Evolutionary conservation across 2,113 vertebrate genomes (phyloP).

Genomic region (Stegostoma tigrinum): DNA sequence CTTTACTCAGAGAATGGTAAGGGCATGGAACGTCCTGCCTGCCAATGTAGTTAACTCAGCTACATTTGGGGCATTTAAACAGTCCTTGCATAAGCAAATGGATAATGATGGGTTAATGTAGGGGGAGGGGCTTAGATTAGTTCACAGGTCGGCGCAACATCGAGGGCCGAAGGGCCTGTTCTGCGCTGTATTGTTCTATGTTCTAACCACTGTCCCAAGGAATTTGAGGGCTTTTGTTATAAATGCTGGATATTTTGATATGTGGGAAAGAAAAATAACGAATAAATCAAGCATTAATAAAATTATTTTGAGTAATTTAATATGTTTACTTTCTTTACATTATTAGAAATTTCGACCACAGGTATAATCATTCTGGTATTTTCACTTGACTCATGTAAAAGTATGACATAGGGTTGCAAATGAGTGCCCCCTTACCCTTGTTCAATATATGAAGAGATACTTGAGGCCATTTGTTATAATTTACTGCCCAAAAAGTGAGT

Average conservation of each 20-base stretch:
- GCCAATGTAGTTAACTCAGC: too few relatives aligned
- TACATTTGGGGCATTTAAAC: too few relatives aligned
- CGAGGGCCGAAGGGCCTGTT: too few relatives aligned
- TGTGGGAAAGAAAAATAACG: neutral
- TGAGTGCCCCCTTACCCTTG: neutral
- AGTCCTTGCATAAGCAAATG: too few relatives aligned
- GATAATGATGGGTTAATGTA: too few relatives aligned
- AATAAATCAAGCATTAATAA: neutral
- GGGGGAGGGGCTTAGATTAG: too few relatives aligned
- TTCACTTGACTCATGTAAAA: neutral
- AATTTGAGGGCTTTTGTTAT: neutral
- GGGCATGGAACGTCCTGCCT: too few relatives aligned
- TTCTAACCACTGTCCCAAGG: neutral
- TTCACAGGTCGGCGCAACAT: too few relatives aligned
- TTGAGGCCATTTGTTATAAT: neutral
- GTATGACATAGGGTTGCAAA: neutral
- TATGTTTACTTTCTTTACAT: neutral
- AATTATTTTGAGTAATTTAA: neutral
- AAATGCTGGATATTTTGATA: neutral
- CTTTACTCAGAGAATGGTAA: too few relatives aligned
- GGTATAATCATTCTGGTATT: neutral
- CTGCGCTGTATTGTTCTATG: too few relatives aligned
- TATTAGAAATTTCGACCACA: neutral
- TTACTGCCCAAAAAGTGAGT: neutral
- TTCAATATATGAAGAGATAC: neutral